phyloP scores from a whole-genome alignment of 1,140 invertebrate genomes.

The Chionoecetes opilio region DNA sequence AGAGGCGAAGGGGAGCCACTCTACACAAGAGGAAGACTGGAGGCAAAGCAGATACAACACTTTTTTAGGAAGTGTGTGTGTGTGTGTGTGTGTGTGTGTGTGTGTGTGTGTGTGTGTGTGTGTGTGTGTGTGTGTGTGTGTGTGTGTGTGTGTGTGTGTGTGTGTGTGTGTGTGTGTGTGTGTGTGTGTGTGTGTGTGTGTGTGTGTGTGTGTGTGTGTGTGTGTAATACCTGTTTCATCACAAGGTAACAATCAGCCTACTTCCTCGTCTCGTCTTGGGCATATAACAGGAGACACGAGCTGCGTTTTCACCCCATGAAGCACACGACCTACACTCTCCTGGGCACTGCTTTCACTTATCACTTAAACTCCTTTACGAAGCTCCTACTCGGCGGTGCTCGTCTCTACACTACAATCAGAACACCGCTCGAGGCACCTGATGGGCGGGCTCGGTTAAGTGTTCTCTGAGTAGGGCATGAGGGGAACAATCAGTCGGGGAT shows the following conservation, averaged over 20 bases:
- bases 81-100: conserved; percentile 32
- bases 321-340: conserved; percentile 2
- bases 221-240: not conserved
- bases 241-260: not conserved
- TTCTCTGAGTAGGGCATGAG: not conserved
- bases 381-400: not conserved
- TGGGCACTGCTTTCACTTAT: not conserved
- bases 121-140: not conserved
- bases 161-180: conserved; percentile 53
- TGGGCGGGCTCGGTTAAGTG: conserved; percentile 14
- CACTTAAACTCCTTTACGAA: conserved; percentile 30
- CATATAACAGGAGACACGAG: not conserved
- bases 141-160: conserved; percentile 51
- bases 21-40: conserved; percentile 34
- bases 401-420: conserved; percentile 10
- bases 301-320: conserved; percentile 1
- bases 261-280: not conserved
- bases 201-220: not conserved
- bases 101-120: conserved; percentile 17
- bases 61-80: conserved; percentile 14
- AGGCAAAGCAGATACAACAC: not conserved
- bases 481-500: conserved; percentile 28
- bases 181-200: conserved; percentile 51
- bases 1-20: conserved; percentile 45
- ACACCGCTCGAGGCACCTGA: conserved; percentile 1